Conservation (phyloP, 2,113 vertebrate genomes). For the Cichladusa arquata region DNA sequence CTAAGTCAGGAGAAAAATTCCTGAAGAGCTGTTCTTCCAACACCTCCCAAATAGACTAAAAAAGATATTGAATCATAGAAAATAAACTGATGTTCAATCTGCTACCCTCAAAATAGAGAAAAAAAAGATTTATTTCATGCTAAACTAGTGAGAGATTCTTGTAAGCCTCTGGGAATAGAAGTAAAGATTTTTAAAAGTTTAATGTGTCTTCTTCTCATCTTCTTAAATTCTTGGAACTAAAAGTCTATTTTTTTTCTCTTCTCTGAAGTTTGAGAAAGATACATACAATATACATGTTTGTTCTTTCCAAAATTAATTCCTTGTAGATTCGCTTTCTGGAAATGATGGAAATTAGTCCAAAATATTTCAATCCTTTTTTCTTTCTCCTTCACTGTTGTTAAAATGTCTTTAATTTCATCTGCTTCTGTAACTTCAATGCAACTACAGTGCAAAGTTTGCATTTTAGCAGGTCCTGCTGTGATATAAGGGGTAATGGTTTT, state of each 20-base stretch:
- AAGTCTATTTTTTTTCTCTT: neutral
- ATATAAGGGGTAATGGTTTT: neutral
- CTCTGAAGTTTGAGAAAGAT: neutral
- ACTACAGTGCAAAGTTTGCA: neutral
- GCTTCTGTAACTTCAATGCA: neutral
- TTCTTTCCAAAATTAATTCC: neutral
- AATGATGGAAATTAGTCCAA: neutral
- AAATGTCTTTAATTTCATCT: neutral
- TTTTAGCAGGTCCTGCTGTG: neutral
- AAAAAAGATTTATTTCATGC: neutral
- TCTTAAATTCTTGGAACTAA: neutral
- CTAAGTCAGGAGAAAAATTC: neutral
- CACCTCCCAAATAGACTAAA: neutral
- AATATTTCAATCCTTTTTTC: neutral
- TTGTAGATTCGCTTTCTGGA: rapidly evolving
- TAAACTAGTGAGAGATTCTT: neutral
- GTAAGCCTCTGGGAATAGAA: neutral
- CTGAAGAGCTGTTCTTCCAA: neutral
- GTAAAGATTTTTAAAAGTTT: neutral
- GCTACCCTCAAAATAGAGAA: neutral
- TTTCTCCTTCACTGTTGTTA: neutral
- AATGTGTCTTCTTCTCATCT: neutral
- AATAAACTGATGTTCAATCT: neutral
- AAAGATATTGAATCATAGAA: neutral
- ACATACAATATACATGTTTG: neutral